Evolutionary conservation across 2,113 vertebrate species (phyloP), one percentile per base, ranked within the genome.

Genomic region (Peromyscus leucopus): DNA sequence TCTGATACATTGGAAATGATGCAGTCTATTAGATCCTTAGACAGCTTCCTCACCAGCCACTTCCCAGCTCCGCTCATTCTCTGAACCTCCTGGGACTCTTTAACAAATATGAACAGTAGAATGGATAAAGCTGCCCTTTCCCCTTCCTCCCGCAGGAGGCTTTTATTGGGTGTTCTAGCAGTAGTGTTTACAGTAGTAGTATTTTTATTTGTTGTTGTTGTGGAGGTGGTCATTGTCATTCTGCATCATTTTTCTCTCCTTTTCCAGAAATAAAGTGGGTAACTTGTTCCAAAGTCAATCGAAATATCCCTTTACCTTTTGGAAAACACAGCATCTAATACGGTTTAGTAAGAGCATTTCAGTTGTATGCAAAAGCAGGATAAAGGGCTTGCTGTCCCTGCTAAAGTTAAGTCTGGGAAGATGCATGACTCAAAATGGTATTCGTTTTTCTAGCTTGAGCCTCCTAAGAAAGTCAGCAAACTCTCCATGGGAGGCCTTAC

Each of bases 1-100:
- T 59, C 39, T 48, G 10, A n/a, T 7, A 71, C 16, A 24, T 15
- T 39, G 5, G 13, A 55, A 63, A 17, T 10, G 46, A 24, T 6
- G 2, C 1, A 22, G 31, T 26, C 19, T 12, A 48, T 55, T 75
- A 22, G 12, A 48, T 21, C 57, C 26, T 26, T 90, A 39, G 65
- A 13, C 26, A 36, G 21, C 13, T 89, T 16, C 5, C 3, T 71
- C 11, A 5, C 0, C 19, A 67, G 5, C 12, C 11, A 0, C 2
- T 36, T 63, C 2, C 12, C 33, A 51, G 46, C 7, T 51, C 42
- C 31, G n/a, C 16, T 84, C 17, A 71, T 83, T 65, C 5, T 79
- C 9, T 8, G 57, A 57, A 16, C 39, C 17, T 26, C 51, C 69
- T 69, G 9, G 7, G 24, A 2, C 4, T 39, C 24, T 78, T 16